Evolutionary conservation across 2,113 vertebrate species (phyloP).

Genomic region (Laterallus jamaicensis): DNA sequence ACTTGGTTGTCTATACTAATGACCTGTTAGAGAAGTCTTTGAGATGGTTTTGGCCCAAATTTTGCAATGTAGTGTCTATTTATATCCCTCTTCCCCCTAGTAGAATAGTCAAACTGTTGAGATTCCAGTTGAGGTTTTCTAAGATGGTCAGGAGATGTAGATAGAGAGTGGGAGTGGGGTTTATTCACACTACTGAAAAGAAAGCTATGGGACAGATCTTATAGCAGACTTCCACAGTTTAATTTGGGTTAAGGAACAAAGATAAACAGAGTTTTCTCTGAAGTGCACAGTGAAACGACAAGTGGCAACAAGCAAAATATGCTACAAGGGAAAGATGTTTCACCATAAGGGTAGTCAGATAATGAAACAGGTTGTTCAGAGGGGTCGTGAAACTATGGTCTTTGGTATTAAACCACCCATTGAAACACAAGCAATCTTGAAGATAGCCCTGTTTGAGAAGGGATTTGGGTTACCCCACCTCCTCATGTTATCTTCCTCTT

Average conservation of each 20-base stretch:
- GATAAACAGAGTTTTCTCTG: not conserved
- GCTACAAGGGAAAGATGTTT: not conserved
- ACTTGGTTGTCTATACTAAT: not conserved
- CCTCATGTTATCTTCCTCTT: not conserved
- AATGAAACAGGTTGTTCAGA: not conserved
- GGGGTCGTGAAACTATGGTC: not conserved
- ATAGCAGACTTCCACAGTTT: not conserved
- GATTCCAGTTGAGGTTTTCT: not conserved
- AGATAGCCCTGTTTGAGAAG: not conserved
- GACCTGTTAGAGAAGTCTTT: not conserved
- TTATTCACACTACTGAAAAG: not conserved
- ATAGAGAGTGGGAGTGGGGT: not conserved
- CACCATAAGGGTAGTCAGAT: not conserved
- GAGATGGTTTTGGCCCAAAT: not conserved
- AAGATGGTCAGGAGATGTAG: not conserved
- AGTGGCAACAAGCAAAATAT: not conserved
- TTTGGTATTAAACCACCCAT: not conserved
- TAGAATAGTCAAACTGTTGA: not conserved
- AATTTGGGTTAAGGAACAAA: not conserved
- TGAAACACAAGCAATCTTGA: not conserved
- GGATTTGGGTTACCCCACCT: not conserved
- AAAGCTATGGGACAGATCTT: not conserved
- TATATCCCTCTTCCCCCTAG: not conserved
- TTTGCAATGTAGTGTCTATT: not conserved
- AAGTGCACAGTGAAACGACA: not conserved